A percentile compares a stretch with the other conserved stretches of the same genome.
Evolutionary conservation across 2,113 vertebrate species (phyloP).

Genomic region (Phoxinus phoxinus): DNA sequence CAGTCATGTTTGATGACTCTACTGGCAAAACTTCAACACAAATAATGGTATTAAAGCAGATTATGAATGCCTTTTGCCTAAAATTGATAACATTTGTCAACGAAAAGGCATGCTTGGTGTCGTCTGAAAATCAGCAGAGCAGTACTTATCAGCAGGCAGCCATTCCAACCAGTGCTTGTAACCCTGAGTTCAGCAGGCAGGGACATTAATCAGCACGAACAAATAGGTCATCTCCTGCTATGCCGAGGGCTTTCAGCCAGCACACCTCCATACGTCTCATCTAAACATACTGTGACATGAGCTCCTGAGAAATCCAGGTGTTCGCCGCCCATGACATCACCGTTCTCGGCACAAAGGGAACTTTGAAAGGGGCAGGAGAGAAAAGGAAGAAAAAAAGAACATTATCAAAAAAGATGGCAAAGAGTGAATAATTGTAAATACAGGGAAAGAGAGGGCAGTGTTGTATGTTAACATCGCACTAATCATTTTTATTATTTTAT

Average conservation of each 20-base stretch:
- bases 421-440: not conserved
- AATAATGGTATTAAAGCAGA: slow-evolving; percentile 9
- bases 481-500: not conserved
- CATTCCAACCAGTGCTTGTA: slow-evolving; percentile 40
- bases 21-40: slow-evolving; percentile 2
- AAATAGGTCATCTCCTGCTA: slow-evolving; percentile 57
- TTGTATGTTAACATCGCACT: not conserved
- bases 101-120: slow-evolving; percentile 1
- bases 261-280: slow-evolving; percentile 49
- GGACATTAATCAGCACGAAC: slow-evolving; percentile 64
- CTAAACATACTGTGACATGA: slow-evolving; percentile 64
- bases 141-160: slow-evolving; percentile 44
- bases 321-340: slow-evolving; percentile 84
- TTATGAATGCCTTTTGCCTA: slow-evolving; percentile 12
- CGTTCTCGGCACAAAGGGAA: slow-evolving; percentile 77
- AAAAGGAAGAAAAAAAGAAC: slow-evolving; percentile 59
- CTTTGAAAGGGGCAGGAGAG: slow-evolving; percentile 73
- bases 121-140: slow-evolving; percentile 35
- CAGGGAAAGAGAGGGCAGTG: not conserved
- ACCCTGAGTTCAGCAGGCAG: slow-evolving; percentile 26
- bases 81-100: slow-evolving; percentile 40
- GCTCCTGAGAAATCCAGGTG: slow-evolving; percentile 72
- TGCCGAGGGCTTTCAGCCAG: slow-evolving; percentile 45
- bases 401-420: slow-evolving; percentile 9
- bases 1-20: slow-evolving; percentile 7